Evolutionary conservation across 2,113 vertebrate genomes (phyloP).

Genomic region (Python bivittatus): DNA sequence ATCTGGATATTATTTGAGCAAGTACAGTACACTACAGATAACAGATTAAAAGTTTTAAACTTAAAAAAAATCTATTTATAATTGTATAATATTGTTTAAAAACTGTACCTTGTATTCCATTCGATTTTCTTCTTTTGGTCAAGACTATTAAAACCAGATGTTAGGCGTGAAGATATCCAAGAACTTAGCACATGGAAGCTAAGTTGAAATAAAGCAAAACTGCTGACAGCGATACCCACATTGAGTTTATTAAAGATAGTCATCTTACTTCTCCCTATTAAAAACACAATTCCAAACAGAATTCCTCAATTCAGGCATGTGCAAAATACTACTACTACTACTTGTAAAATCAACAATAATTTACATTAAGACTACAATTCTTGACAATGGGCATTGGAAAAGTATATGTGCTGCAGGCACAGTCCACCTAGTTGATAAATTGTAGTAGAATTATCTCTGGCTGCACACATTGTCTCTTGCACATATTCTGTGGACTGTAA

Average conservation of each 20-base stretch:
- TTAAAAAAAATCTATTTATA: neutral
- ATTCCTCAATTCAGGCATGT: constrained; percentile 39
- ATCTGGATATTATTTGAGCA: neutral
- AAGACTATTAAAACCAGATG: constrained; percentile 83
- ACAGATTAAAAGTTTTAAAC: neutral
- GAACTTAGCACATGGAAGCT: constrained; percentile 89
- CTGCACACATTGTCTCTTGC: neutral
- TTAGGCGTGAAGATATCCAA: constrained; percentile 84
- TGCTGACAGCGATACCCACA: constrained; percentile 76
- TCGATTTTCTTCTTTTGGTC: constrained; percentile 91
- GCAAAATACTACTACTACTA: neutral
- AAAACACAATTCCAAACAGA: constrained; percentile 25
- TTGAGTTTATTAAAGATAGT: constrained; percentile 81
- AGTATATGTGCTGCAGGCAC: neutral
- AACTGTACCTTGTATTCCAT: constrained; percentile 95
- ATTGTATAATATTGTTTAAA: neutral
- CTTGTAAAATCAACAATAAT: constrained; percentile 15
- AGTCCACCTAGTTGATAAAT: too few species aligned
- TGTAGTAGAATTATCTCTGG: neutral
- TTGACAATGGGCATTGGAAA: neutral
- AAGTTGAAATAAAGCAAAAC: constrained; percentile 90
- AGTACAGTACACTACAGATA: neutral
- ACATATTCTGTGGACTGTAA: neutral
- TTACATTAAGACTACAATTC: neutral
- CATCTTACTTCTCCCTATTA: constrained; percentile 82